Percentiles rank a stretch among this genome's conserved stretches.
Evolutionary conservation across 1,140 invertebrate genomes (phyloP).

Genomic region (Philopotamus ludificatus): DNA sequence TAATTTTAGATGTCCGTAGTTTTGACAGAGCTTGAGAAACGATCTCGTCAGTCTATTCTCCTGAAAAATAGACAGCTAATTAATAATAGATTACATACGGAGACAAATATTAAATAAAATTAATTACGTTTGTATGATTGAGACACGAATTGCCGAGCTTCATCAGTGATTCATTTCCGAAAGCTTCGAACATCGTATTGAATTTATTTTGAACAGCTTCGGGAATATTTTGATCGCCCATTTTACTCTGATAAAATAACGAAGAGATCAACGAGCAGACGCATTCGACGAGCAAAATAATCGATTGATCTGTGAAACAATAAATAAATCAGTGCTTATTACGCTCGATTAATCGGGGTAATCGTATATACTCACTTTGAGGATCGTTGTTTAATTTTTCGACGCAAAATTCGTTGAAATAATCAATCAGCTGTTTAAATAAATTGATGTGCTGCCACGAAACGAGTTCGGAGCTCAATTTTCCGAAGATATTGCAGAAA

Average conservation of each 20-base stretch:
- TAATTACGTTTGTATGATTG: conserved; percentile 21
- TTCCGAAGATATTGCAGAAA: conserved; percentile 31
- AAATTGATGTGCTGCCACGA: conserved; percentile 33
- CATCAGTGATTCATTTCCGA: conserved; percentile 15
- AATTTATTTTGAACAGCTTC: conserved; percentile 43
- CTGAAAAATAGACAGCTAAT: conserved; percentile 22
- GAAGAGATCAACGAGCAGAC: conserved; percentile 20
- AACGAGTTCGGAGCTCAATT: conserved; percentile 30
- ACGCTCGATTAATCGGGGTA: too few relatives aligned
- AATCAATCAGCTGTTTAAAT: conserved; percentile 21
- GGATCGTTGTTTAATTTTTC: conserved; percentile 4
- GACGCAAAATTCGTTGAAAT: conserved; percentile 24
- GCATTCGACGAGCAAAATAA: conserved; percentile 21
- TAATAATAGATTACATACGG: not conserved
- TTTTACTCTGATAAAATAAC: conserved; percentile 26
- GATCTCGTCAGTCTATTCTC: conserved; percentile 6
- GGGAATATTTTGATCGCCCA: conserved; percentile 29
- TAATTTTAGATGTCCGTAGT: conserved; percentile 31
- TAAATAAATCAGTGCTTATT: too few relatives aligned
- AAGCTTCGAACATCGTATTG: conserved; percentile 44
- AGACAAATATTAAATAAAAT: not conserved
- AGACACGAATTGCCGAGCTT: conserved; percentile 18
- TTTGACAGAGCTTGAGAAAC: conserved; percentile 28
- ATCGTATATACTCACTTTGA: conserved; percentile 11
- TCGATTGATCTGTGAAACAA: conserved; percentile 25